Evolutionary conservation across 2,113 vertebrate species (phyloP), one percentile per base, ranked within the genome.

Genomic region (Elephas maximus): DNA sequence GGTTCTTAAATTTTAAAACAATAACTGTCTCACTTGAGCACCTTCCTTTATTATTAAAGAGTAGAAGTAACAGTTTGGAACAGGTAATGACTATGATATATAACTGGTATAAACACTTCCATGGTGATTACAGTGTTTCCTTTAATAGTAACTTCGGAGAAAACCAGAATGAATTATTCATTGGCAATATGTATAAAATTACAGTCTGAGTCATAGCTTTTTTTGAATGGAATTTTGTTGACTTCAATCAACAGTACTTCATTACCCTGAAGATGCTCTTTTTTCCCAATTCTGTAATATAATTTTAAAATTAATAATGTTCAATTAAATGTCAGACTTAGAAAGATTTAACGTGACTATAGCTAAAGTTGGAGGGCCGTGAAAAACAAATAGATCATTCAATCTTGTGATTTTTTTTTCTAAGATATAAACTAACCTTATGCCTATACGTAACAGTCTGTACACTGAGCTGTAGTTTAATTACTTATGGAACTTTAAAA

Each of bases 401-500:
- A 76, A 30, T 3, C 92, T 28, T 17, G 2, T 9, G 87, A 53
- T 73, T 96, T 95, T 96, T 95, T 95, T 98, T 89, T 80, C 93
- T 91, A 91, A 87, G 67, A 95, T 79, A 97, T 90, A 97, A 87
- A 2, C 97, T 98, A 91, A 76, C 92, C 97, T 97, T 97, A 96
- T 97, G 97, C 87, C 15, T 41, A 0, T 88, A 48, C 79, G 41
- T 86, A 96, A 6, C 80, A 96, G 85, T 97, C 97, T 90, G 69
- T 94, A 94, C 88, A 97, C 67, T 95, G 96, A 98, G 51, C 97
- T 94, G 15, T 95, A 96, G 93, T 97, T 97, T 98, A 98, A 98
- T 98, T 98, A 97, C 92, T 98, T 98, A 86, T 89, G 91, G 81
- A 96, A 96, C 94, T 98, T 98, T 90, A 83, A 44, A 97, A 97